These are phyloP conservation scores for Eristalinus aeneus DNA, from an alignment of 2,888 invertebrate genomes.

Conservation along the genomic window DNA sequence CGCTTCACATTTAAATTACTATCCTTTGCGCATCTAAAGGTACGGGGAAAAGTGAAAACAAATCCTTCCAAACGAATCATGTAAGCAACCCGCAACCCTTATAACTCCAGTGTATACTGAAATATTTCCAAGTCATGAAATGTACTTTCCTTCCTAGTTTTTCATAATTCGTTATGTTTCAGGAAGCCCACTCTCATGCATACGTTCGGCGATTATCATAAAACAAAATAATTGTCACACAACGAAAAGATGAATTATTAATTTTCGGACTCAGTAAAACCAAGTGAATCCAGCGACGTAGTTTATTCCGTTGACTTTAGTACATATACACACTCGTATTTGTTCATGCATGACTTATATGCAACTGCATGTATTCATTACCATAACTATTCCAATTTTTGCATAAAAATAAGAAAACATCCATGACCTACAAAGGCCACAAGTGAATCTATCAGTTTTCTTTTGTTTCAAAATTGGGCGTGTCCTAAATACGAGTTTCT, in stretches of 20 bases:
- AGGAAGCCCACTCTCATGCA: not conserved
- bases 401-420: not conserved
- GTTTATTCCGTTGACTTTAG: not conserved
- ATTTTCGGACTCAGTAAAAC: not conserved
- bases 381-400: not conserved
- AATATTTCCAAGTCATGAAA: not conserved
- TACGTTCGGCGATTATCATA: not conserved
- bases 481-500: slow-evolving; percentile 30
- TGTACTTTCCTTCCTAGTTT: not conserved
- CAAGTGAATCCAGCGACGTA: not conserved
- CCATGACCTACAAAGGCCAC: slow-evolving; percentile 4
- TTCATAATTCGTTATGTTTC: not conserved
- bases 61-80: not conserved
- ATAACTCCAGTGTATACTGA: not conserved
- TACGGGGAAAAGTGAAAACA: not conserved
- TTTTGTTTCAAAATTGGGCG: slow-evolving; percentile 59
- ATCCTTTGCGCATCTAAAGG: not conserved
- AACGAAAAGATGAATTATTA: not conserved
- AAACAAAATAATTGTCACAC: not conserved
- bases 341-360: not conserved
- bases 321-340: not conserved
- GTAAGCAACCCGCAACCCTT: not conserved
- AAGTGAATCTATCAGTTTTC: slow-evolving; percentile 37
- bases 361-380: not conserved
- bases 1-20: not conserved